These are phyloP conservation scores for Neolamprologus sp. DNA, from an alignment of 2,113 vertebrate genomes.

Conservation along the genomic window DNA sequence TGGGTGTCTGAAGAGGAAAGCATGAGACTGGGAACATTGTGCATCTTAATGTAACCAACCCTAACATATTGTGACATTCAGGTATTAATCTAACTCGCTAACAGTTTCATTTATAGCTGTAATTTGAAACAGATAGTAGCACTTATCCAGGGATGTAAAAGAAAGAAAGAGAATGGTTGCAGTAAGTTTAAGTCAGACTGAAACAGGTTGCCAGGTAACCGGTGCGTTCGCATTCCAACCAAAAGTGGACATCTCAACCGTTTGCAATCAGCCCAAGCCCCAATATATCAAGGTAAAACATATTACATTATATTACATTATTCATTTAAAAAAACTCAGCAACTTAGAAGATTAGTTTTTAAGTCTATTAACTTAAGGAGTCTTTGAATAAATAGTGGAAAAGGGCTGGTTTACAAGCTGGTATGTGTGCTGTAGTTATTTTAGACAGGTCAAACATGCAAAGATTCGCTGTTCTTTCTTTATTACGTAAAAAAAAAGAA, in stretches of 20 bases:
- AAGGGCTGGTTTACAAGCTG: not conserved
- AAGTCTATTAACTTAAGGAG: not conserved
- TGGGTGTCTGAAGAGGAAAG: not conserved
- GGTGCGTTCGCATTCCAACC: not conserved
- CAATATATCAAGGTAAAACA: not conserved
- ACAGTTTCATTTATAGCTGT: not conserved
- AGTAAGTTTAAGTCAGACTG: not conserved
- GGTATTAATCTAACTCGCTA: not conserved
- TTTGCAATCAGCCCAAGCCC: not conserved
- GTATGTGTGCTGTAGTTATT: not conserved
- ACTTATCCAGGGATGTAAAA: not conserved
- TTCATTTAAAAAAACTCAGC: not conserved
- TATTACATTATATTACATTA: not conserved
- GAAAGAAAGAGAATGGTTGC: not conserved
- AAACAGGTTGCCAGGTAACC: not conserved
- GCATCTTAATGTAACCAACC: not conserved
- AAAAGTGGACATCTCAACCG: not conserved
- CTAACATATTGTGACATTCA: not conserved
- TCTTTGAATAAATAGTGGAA: not conserved
- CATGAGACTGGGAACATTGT: not conserved
- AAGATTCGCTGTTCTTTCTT: not conserved
- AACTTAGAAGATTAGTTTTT: not conserved
- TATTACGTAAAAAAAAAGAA: rapidly evolving
- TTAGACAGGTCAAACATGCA: not conserved
- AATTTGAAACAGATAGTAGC: not conserved